A percentile compares a stretch with the other conserved stretches of the same genome.
Evolutionary conservation across 2,113 vertebrate species (phyloP).

Genomic region (Actenoides lindsayi): DNA sequence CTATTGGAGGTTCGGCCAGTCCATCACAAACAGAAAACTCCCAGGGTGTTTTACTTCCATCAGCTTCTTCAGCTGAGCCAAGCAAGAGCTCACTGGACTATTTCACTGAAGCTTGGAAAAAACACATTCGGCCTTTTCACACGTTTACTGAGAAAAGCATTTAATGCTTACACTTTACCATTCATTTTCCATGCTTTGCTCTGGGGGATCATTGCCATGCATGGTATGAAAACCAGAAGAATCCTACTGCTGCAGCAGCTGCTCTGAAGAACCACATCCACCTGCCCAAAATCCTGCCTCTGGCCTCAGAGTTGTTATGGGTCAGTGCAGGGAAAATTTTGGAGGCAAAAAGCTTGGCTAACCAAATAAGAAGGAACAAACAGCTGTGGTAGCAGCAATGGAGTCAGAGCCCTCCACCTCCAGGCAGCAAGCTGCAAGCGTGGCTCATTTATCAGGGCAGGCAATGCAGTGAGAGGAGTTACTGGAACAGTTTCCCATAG

Average conservation of each 20-base stretch:
- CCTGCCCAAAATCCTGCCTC: neutral
- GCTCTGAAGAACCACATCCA: accelerated
- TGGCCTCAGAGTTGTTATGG: neutral
- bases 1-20: accelerated
- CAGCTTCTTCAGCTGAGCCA: neutral
- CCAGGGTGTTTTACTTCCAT: neutral
- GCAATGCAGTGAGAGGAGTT: neutral
- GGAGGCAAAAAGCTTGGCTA: neutral
- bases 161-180: neutral
- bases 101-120: neutral
- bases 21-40: neutral
- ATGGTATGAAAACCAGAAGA: neutral
- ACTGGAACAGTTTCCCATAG: neutral
- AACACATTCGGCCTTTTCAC: neutral
- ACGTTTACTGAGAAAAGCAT: neutral
- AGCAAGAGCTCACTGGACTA: accelerated
- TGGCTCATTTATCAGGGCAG: neutral
- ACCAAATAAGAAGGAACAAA: neutral
- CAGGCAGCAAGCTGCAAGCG: neutral
- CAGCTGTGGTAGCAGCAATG: neutral
- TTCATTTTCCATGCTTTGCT: neutral
- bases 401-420: neutral
- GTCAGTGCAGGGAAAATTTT: neutral
- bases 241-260: neutral
- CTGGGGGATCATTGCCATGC: neutral